phyloP scores from a whole-genome alignment of 2,888 invertebrate genomes.

The Synanthedon tipuliformis region DNA sequence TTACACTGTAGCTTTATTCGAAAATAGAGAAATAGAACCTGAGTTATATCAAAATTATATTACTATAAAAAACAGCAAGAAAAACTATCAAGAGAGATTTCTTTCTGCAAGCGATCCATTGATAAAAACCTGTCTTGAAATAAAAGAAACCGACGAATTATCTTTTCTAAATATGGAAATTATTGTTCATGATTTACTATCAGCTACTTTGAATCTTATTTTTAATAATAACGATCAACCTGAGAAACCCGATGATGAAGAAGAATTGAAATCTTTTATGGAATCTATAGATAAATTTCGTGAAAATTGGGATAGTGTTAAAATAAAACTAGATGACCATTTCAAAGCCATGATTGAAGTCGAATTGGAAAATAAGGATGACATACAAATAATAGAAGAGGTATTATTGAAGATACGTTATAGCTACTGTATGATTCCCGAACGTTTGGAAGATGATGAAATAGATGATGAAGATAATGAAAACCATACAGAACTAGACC shows the following conservation, averaged over 20 bases:
- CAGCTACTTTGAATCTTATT: constrained; percentile 11
- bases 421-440: constrained; percentile 33
- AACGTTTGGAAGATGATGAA: constrained; percentile 30
- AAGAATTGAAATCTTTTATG: constrained; percentile 20
- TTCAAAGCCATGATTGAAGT: constrained; percentile 46
- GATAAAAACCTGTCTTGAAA: constrained; percentile 29
- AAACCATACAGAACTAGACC: constrained; percentile 24
- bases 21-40: constrained; percentile 51
- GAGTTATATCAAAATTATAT: constrained; percentile 39
- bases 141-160: constrained; percentile 11
- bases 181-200: constrained; percentile 23
- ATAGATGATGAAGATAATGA: constrained; percentile 25
- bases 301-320: constrained; percentile 47
- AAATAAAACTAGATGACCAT: constrained; percentile 48
- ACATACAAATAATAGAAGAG: constrained; percentile 44
- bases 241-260: constrained; percentile 19
- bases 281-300: constrained; percentile 41
- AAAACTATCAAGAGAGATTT: constrained; percentile 36
- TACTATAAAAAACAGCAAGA: constrained; percentile 29
- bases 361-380: constrained; percentile 55
- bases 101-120: constrained; percentile 36
- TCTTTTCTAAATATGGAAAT: constrained; percentile 20
- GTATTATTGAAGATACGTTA: constrained; percentile 38
- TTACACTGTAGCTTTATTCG: constrained; percentile 65
- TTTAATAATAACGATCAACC: constrained; percentile 8